Percentiles rank a stretch among this genome's conserved stretches.
Evolutionary conservation across 2,888 invertebrate species (phyloP).

Genomic region (Aleiodes testaceus): DNA sequence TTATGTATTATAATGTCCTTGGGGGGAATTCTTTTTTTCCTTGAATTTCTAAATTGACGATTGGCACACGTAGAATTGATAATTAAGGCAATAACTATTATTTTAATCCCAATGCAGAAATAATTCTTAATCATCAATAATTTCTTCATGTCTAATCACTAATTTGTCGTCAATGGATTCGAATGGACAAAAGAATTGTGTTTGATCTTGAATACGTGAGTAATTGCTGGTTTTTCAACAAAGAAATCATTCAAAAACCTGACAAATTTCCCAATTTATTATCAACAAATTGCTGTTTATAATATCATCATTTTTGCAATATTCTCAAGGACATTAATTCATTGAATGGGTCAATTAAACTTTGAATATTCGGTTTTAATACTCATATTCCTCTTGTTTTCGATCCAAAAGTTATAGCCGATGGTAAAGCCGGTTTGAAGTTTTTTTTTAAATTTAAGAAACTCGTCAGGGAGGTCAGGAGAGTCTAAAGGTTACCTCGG

Average conservation of each 20-base stretch:
- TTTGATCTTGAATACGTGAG: no score
- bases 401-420: not conserved
- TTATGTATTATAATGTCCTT: constrained; percentile 20
- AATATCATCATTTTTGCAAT: not conserved
- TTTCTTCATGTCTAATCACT: not conserved
- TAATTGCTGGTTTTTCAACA: no score
- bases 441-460: constrained; percentile 52
- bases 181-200: no score
- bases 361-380: not conserved
- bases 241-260: not conserved
- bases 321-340: constrained; percentile 1
- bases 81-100: no score
- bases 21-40: not conserved
- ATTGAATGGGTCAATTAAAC: constrained; percentile 2
- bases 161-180: not conserved
- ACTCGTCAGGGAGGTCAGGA: constrained; percentile 15
- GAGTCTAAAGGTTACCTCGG: constrained; percentile 21
- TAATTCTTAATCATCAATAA: not conserved
- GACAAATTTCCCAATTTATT: not conserved
- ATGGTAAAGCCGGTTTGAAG: constrained; percentile 31
- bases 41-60: no score
- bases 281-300: not conserved
- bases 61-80: no score
- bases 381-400: not conserved
- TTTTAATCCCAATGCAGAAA: not conserved